Evolutionary conservation across 2,888 invertebrate genomes (phyloP).

Genomic region (Sericinus montela): DNA sequence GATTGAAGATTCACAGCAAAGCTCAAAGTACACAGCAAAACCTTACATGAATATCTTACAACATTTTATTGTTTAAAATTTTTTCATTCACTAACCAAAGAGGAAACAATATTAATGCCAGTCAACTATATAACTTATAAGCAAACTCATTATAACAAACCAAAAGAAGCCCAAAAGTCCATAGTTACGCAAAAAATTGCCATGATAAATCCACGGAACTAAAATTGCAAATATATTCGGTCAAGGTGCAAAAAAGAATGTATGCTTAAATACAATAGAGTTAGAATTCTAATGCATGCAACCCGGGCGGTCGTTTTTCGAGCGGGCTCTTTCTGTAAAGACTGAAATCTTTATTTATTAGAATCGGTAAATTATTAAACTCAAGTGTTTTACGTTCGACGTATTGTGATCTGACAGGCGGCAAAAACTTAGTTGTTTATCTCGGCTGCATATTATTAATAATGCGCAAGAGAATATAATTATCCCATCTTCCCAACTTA

Average conservation of each 20-base stretch:
- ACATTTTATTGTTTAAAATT: too few relatives aligned
- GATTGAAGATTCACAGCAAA: too few relatives aligned
- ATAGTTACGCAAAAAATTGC: conserved; percentile 33
- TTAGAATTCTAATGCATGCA: conserved; percentile 65
- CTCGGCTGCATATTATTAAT: conserved; percentile 26
- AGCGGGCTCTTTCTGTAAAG: conserved; percentile 48
- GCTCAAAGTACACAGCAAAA: too few relatives aligned
- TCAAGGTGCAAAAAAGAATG: conserved; percentile 74
- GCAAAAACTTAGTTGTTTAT: conserved; percentile 39
- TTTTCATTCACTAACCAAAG: too few relatives aligned
- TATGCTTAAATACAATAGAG: conserved; percentile 72
- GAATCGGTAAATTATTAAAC: conserved; percentile 70
- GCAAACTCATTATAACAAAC: conserved; percentile 1
- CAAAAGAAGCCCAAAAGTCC: conserved; percentile 27
- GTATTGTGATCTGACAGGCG: conserved; percentile 50
- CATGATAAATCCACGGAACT: conserved; percentile 39
- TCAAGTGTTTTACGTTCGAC: conserved; percentile 55
- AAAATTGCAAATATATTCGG: conserved; percentile 66
- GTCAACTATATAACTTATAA: not conserved
- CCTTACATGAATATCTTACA: too few relatives aligned
- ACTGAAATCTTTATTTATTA: conserved; percentile 78
- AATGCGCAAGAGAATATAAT: conserved; percentile 13
- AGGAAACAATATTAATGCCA: too few relatives aligned
- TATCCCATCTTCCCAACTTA: conserved; percentile 18
- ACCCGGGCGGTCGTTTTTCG: conserved; percentile 75